These are phyloP conservation scores for Melieria omissa DNA, from an alignment of 2,888 invertebrate species.

Conservation along the genomic window DNA sequence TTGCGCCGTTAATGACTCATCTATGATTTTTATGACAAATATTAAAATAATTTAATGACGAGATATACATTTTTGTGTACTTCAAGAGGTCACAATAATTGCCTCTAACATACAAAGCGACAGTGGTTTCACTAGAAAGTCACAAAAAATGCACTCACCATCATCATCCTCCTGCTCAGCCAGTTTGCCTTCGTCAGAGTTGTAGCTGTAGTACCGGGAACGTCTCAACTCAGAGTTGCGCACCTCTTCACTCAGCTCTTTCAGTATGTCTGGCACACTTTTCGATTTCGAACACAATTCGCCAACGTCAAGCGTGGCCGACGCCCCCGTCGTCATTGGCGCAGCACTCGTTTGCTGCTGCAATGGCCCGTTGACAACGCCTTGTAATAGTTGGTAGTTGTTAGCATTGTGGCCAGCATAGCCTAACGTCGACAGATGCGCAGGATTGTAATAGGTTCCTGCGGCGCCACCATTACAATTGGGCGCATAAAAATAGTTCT, in stretches of 20 bases:
- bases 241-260: constrained; percentile 77
- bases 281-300: constrained; percentile 67
- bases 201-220: constrained; percentile 70
- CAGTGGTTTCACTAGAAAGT: not conserved
- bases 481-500: constrained; percentile 63
- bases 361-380: no score
- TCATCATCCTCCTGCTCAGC: not conserved
- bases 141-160: constrained; percentile 7
- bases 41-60: no score
- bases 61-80: not conserved
- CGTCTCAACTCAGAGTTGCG: constrained; percentile 68
- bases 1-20: no score
- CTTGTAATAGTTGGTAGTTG: constrained; percentile 10
- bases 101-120: not conserved
- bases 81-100: not conserved
- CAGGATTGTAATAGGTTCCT: constrained; percentile 51
- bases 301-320: not conserved
- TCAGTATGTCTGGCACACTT: constrained; percentile 81
- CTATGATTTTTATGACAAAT: no score
- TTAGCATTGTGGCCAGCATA: constrained; percentile 30
- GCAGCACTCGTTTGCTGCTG: no score
- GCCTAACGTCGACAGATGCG: not conserved
- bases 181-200: constrained; percentile 53
- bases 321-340: no score
- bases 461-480: constrained; percentile 33